Conservation (phyloP, 2,888 invertebrate genomes). For the Nemotelus nigrinus region DNA sequence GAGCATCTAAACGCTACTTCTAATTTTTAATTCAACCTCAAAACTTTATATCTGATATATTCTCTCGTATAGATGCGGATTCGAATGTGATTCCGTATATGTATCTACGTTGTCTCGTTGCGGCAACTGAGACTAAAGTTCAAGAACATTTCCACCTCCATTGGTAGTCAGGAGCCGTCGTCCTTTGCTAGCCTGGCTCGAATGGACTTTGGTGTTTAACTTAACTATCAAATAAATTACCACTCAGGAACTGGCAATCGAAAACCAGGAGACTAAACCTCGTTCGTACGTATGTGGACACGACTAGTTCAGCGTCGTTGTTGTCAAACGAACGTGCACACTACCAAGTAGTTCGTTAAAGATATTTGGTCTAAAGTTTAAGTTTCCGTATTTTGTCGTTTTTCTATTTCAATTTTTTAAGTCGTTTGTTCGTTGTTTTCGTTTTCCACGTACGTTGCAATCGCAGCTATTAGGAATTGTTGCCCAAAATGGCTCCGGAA, state of each 20-base stretch:
- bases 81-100: too few relatives aligned
- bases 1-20: too few relatives aligned
- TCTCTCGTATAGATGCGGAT: too few relatives aligned
- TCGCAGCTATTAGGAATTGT: neutral
- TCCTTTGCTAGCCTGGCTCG: slow-evolving; percentile 7
- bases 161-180: slow-evolving; percentile 27
- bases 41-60: too few relatives aligned
- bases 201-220: slow-evolving; percentile 32
- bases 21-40: too few relatives aligned
- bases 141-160: slow-evolving; percentile 35
- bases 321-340: slow-evolving; percentile 14
- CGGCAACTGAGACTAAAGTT: neutral
- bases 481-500: too few relatives aligned
- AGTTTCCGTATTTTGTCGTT: slow-evolving; percentile 16
- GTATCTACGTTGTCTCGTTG: too few relatives aligned
- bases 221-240: slow-evolving; percentile 43
- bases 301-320: neutral
- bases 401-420: neutral
- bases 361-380: slow-evolving; percentile 41
- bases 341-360: slow-evolving; percentile 41
- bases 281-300: slow-evolving; percentile 11
- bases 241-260: slow-evolving; percentile 31
- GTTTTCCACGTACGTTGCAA: neutral
- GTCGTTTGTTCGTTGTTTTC: neutral
- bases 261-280: slow-evolving; percentile 9